These are phyloP conservation scores for Porites lobata DNA, from an alignment of 92 coral and sea anemone species.

Conservation along the genomic window DNA sequence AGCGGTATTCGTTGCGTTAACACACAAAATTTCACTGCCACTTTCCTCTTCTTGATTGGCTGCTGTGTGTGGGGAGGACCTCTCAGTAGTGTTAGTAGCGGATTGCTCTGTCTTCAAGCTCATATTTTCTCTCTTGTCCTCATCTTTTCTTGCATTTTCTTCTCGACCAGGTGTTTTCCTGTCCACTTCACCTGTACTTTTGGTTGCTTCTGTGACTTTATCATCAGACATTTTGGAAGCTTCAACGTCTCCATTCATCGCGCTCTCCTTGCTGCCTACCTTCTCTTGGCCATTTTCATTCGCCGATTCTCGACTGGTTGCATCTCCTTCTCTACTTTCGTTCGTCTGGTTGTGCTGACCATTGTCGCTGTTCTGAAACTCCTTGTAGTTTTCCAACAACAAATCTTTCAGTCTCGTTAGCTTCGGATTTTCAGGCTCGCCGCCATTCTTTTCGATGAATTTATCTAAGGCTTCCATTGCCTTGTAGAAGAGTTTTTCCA, in stretches of 20 bases:
- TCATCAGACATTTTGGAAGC: neutral
- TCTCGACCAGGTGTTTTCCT: neutral
- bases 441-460: slow-evolving; percentile 53
- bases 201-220: neutral
- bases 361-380: neutral
- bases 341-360: neutral
- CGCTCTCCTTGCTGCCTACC: neutral
- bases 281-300: neutral
- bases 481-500: slow-evolving; percentile 62
- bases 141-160: neutral
- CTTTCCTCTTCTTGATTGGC: neutral
- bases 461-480: slow-evolving; percentile 62
- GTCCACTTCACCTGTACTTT: too few species aligned
- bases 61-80: neutral
- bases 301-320: neutral
- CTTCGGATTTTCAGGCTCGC: slow-evolving; percentile 83
- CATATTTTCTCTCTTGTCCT: neutral
- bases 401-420: slow-evolving; percentile 73
- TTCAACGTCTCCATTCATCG: too few species aligned
- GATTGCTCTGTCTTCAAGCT: too few species aligned
- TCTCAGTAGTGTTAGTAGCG: too few species aligned
- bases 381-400: slow-evolving; percentile 63
- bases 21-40: neutral
- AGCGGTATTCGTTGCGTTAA: too few species aligned
- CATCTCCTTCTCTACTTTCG: neutral